Conservation (phyloP, 2,113 vertebrate species). For the Macroglossus sobrinus region DNA sequence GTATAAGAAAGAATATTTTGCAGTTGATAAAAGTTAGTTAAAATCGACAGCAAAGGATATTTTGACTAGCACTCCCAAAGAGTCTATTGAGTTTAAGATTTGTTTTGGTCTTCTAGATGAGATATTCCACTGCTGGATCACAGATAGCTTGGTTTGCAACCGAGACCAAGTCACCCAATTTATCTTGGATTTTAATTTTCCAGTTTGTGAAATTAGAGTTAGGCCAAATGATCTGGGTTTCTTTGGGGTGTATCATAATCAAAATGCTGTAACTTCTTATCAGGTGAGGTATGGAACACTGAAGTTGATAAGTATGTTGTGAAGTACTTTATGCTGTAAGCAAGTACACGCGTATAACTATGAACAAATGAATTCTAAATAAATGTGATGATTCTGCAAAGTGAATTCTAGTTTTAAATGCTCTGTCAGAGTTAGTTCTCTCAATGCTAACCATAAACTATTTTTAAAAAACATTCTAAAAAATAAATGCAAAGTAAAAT, state of each 20-base stretch:
- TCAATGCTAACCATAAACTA: background rate
- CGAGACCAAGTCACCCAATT: background rate
- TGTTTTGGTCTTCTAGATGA: background rate
- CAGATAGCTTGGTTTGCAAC: background rate
- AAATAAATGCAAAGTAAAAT: background rate
- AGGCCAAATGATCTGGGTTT: background rate
- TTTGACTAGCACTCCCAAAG: background rate
- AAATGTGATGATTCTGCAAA: background rate
- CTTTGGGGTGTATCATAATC: background rate
- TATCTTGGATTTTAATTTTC: background rate
- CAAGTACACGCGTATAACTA: background rate
- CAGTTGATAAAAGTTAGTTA: background rate
- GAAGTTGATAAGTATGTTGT: background rate
- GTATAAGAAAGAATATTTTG: background rate
- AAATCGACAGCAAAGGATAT: background rate
- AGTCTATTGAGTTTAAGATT: background rate
- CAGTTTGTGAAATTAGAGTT: constrained; percentile 15
- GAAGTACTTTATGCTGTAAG: background rate
- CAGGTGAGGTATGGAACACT: background rate
- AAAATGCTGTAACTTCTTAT: background rate
- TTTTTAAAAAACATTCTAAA: background rate
- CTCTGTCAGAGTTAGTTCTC: background rate
- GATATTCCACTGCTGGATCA: background rate
- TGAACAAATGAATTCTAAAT: background rate
- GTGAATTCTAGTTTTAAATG: background rate